Percentiles rank a stretch among this genome's conserved stretches.
Evolutionary conservation across 2,888 invertebrate species (phyloP).

Genomic region (Lordiphosa fenestrarum): DNA sequence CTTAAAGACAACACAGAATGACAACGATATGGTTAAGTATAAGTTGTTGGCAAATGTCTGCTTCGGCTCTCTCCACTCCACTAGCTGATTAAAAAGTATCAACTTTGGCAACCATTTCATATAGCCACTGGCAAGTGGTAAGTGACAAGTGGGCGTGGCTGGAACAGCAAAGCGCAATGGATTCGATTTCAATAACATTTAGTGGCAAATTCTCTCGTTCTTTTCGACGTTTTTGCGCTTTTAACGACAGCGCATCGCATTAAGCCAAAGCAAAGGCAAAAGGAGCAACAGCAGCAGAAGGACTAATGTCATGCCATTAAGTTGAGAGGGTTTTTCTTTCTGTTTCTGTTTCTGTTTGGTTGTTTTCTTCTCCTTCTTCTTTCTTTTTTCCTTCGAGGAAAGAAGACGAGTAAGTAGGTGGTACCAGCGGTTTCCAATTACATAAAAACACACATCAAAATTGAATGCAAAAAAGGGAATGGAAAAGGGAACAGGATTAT

Average conservation of each 20-base stretch:
- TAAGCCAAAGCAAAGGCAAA: conserved; percentile 26
- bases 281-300: conserved; percentile 12
- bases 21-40: conserved; percentile 11
- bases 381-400: background rate
- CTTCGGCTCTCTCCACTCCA: conserved; percentile 43
- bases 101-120: conserved; percentile 26
- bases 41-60: too few relatives aligned
- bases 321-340: conserved; percentile 11
- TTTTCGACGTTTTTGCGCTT: conserved; percentile 42
- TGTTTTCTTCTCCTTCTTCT: background rate
- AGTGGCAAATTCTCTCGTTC: conserved; percentile 58
- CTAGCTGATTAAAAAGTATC: conserved; percentile 52
- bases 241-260: conserved; percentile 51
- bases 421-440: conserved; percentile 24
- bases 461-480: conserved; percentile 11
- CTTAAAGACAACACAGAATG: conserved; percentile 37
- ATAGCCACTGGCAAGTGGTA: conserved; percentile 19
- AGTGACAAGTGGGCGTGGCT: conserved; percentile 36
- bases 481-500: background rate
- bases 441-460: conserved; percentile 13
- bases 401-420: conserved; percentile 4
- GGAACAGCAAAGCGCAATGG: conserved; percentile 19
- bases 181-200: conserved; percentile 72
- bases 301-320: conserved; percentile 34
- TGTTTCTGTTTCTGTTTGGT: background rate